Evolutionary conservation across 1,140 invertebrate genomes (phyloP).

Genomic region (Holcopasites calliopsidis): DNA sequence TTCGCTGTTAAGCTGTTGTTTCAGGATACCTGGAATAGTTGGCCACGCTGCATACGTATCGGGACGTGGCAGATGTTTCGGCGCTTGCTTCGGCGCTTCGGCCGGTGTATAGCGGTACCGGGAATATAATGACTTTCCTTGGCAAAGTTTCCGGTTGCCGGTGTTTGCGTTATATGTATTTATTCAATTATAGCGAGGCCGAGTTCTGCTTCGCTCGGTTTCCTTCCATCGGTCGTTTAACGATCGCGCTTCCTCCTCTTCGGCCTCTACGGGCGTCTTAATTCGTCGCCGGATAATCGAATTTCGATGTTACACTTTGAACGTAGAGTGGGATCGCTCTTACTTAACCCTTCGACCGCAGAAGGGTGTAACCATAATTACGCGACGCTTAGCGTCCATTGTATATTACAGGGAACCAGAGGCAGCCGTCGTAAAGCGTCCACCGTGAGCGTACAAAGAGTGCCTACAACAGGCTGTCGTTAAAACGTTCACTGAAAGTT

Average conservation of each 20-base stretch:
- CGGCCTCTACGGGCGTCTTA: neutral
- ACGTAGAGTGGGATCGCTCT: neutral
- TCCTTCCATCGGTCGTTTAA: neutral
- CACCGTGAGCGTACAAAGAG: conserved; percentile 10
- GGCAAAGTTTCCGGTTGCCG: neutral
- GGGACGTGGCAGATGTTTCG: conserved; percentile 11
- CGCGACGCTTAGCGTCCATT: neutral
- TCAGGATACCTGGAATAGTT: conserved; percentile 14
- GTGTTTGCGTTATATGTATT: conserved; percentile 20
- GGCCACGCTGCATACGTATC: conserved; percentile 8
- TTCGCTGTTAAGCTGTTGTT: conserved; percentile 39
- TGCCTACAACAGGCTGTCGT: neutral
- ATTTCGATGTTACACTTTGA: conserved; percentile 17
- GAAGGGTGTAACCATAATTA: neutral
- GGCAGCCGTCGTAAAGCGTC: conserved; percentile 11
- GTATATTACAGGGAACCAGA: conserved; percentile 8
- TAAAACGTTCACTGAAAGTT: neutral
- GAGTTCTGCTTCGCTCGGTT: conserved; percentile 13
- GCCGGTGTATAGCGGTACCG: too few relatives aligned
- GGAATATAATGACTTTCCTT: conserved; percentile 35
- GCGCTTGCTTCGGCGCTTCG: neutral
- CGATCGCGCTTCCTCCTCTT: neutral
- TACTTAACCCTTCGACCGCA: neutral
- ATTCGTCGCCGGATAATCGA: neutral
- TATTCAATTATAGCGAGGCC: conserved; percentile 23